Conservation (phyloP, 2,888 invertebrate species). For the Agonopterix alstromeriana region DNA sequence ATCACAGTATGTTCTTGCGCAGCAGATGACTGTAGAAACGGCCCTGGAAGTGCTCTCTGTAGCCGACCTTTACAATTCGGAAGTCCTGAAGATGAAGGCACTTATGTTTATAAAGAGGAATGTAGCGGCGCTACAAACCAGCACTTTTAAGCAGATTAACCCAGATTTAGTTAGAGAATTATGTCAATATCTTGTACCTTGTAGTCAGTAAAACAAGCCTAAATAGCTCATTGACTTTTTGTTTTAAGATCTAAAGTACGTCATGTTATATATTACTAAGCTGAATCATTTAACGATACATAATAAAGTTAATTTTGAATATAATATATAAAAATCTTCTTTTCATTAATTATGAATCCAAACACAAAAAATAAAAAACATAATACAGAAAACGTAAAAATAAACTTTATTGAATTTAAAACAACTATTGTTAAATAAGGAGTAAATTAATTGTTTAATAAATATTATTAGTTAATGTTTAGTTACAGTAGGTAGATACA, state of each 20-base stretch:
- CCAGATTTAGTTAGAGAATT: slow-evolving; percentile 43
- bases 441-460: slow-evolving; percentile 42
- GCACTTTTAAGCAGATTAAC: slow-evolving; percentile 44
- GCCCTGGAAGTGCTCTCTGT: slow-evolving; percentile 48
- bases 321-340: slow-evolving; percentile 9
- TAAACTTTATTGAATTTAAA: slow-evolving; percentile 68
- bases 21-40: slow-evolving; percentile 44
- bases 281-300: background rate
- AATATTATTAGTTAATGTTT: slow-evolving; percentile 37
- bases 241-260: background rate
- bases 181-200: slow-evolving; percentile 37
- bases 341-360: slow-evolving; percentile 11
- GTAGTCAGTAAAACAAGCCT: background rate
- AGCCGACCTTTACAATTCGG: slow-evolving; percentile 54
- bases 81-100: slow-evolving; percentile 38
- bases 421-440: slow-evolving; percentile 54
- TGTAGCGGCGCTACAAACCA: slow-evolving; percentile 30
- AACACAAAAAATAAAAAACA: slow-evolving; percentile 41
- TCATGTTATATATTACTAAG: too few relatives aligned
- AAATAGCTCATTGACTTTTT: background rate
- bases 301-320: slow-evolving; percentile 4
- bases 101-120: slow-evolving; percentile 56
- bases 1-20: slow-evolving; percentile 39
- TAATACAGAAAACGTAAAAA: slow-evolving; percentile 68
- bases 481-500: slow-evolving; percentile 7